Evolutionary conservation across 1,140 invertebrate genomes (phyloP).

Genomic region (Pogonus chalceus): DNA sequence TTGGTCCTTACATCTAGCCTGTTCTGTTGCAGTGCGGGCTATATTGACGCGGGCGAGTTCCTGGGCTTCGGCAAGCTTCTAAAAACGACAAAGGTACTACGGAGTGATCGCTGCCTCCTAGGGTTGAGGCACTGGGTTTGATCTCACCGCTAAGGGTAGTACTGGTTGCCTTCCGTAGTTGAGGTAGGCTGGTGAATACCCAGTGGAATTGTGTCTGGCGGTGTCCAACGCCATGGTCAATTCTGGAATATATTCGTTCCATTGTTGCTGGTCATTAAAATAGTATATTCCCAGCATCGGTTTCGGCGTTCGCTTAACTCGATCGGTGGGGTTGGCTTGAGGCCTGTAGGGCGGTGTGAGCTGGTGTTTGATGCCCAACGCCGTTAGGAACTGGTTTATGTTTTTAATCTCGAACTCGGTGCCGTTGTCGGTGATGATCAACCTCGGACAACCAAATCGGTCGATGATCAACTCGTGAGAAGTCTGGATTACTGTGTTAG

Average conservation of each 20-base stretch:
- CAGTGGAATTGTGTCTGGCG: too few relatives aligned
- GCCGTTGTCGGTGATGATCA: conserved; percentile 32
- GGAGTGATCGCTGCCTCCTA: not conserved
- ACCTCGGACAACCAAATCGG: conserved; percentile 22
- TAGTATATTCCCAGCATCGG: conserved; percentile 27
- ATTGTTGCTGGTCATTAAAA: too few relatives aligned
- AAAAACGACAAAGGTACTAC: not conserved
- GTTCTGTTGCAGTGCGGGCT: conserved; percentile 1
- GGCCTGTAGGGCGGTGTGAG: conserved; percentile 33
- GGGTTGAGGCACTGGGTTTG: too few relatives aligned
- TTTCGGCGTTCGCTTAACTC: conserved; percentile 32
- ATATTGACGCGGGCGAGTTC: conserved; percentile 14
- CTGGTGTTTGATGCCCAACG: too few relatives aligned
- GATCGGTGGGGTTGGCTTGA: conserved; percentile 31
- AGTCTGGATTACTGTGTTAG: conserved; percentile 14
- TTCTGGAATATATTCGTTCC: too few relatives aligned
- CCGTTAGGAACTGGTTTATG: not conserved
- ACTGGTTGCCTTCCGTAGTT: too few relatives aligned
- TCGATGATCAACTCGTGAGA: conserved; percentile 22
- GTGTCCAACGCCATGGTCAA: too few relatives aligned
- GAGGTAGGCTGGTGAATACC: too few relatives aligned
- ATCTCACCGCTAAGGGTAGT: too few relatives aligned
- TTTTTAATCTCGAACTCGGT: conserved; percentile 22
- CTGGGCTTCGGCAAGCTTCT: not conserved
- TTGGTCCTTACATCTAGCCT: conserved; percentile 15